Base-by-base conservation (phyloP, 92 coral and sea anemone species). In the Epizoanthus ramosus region DNA sequence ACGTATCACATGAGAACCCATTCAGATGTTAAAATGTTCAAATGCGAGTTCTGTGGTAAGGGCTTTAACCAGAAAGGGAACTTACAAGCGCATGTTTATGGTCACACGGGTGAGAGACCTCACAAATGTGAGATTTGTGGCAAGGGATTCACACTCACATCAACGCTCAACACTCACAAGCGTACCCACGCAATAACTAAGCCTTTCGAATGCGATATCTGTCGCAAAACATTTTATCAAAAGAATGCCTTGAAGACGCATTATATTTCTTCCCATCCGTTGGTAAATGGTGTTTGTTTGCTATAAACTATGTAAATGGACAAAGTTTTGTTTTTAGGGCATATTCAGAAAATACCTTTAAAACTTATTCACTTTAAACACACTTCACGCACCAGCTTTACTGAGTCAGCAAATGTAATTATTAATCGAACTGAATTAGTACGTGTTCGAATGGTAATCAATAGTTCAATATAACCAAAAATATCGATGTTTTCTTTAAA, bases 1-100 rank as follows among this genome's bases (percentile, higher is more conserved):
- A 91, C 92, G 73, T 94, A 94, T 85, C 98, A 94, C 90, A 87
- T 89, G 92, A 90, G 98, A 79, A 94, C 98, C 21, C 98, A 94
- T 57, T 91, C 93, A 6, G 90, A 87, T 58, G 87, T 79, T n/a
- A 83, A 90, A 23, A 76, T 87, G 90, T 91, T 89, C 90, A 90
- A 85, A 69, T 93, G 98, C 31, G 81, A 85, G 41, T 83, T 91
- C 74, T 93, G 98, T 80, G 94, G 90, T 22, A 93, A 91, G 47
- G 98, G 98, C 45, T 93, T 93, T 59, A 91, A 93, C 75, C 98
- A 93, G 80, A 93, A 93, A 63, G 91, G 94, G 18, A 93, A 93
- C 80, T 88, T 93, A 0, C 95, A 91, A 81, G 95, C 95, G 47
- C 95, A 94, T 66, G 89, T 89, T 37, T 91, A 89, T 66, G 92